These are phyloP conservation scores for Engystomops pustulosus DNA, from an alignment of 2,113 vertebrate species.

Conservation along the genomic window DNA sequence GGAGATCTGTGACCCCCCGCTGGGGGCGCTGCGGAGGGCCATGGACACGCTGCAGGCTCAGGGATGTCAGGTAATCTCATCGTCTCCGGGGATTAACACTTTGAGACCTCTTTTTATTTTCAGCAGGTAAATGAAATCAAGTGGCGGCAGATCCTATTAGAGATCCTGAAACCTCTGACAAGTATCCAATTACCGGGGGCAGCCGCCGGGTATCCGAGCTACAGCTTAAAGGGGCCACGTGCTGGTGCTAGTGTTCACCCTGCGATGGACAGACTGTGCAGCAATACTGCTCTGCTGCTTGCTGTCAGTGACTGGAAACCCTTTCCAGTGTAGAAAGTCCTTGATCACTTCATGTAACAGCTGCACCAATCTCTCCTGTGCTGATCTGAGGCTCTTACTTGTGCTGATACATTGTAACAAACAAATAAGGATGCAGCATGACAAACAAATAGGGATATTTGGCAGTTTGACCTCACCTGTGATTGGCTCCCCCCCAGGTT, in stretches of 20 bases:
- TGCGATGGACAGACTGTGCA: no score
- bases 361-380: no score
- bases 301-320: neutral
- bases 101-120: constrained; percentile 16
- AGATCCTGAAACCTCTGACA: no score
- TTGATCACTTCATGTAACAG: no score
- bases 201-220: no score
- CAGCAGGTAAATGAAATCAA: constrained; percentile 1
- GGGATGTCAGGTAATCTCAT: constrained; percentile 85
- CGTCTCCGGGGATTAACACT: neutral
- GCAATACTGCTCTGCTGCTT: neutral
- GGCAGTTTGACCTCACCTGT: no score
- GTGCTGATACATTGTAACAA: no score
- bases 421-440: no score
- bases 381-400: no score
- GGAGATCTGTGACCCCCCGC: constrained; percentile 85
- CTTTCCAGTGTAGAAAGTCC: neutral
- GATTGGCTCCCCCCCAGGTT: constrained; percentile 73
- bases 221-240: no score
- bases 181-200: neutral
- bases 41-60: constrained; percentile 83
- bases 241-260: no score
- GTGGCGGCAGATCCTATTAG: constrained; percentile 14
- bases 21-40: constrained; percentile 77
- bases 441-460: no score